Evolutionary conservation across 2,113 vertebrate species (phyloP).

Genomic region (Mus spicilegus): DNA sequence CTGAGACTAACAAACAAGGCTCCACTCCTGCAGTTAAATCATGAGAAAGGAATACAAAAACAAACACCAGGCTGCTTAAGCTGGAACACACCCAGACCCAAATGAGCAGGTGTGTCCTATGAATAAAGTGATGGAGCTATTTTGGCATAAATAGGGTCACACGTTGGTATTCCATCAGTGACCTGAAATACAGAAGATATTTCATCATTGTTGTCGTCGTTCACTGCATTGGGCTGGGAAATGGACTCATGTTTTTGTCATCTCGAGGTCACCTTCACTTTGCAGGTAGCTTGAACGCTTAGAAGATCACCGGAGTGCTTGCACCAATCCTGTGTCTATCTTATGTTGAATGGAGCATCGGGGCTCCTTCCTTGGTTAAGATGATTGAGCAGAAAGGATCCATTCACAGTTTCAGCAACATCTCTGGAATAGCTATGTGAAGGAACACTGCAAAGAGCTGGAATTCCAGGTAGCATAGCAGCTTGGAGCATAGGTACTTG

Average conservation of each 20-base stretch:
- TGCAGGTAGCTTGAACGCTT: background rate
- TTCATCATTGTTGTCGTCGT: background rate
- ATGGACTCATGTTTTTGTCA: background rate
- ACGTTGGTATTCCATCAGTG: background rate
- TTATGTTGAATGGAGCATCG: background rate
- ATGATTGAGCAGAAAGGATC: background rate
- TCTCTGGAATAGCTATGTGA: background rate
- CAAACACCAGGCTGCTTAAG: background rate
- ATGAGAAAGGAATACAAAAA: background rate
- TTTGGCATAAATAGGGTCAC: background rate
- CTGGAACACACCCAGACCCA: background rate
- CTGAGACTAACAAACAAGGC: background rate
- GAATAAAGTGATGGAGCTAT: background rate
- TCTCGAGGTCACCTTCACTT: background rate
- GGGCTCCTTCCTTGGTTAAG: background rate
- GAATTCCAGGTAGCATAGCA: constrained; percentile 13
- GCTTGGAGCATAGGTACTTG: background rate
- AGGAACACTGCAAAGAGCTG: background rate
- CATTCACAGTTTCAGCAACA: too few relatives aligned
- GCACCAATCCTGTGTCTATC: background rate
- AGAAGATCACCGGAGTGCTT: background rate
- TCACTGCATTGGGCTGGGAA: background rate
- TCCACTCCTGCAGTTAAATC: background rate
- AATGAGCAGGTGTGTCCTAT: background rate
- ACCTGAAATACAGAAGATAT: background rate